A percentile compares a stretch with the other conserved stretches of the same genome.
phyloP scores from a whole-genome alignment of 2,888 invertebrate genomes.

The Prosopocoilus inquinatus region DNA sequence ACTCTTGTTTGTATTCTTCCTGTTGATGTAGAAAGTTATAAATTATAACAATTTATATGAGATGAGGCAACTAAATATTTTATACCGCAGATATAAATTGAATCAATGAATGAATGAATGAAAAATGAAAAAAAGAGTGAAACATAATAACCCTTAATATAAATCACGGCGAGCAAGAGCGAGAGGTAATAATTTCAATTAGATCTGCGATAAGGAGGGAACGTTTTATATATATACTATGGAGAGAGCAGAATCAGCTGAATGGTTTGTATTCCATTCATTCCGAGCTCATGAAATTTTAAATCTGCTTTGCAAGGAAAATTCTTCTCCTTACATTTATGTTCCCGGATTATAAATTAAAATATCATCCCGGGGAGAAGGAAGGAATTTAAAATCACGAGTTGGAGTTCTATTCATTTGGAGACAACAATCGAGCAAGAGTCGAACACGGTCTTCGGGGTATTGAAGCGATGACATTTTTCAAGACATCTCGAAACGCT shows the following conservation, averaged over 20 bases:
- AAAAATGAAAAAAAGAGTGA: no score
- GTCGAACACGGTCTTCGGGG: conserved; percentile 22
- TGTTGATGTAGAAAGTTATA: no score
- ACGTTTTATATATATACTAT: no score
- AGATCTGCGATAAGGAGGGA: no score
- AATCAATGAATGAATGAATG: no score
- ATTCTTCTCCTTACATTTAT: conserved; percentile 20
- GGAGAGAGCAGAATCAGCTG: neutral
- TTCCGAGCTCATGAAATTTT: conserved; percentile 20
- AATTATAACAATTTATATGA: no score
- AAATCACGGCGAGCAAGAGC: no score
- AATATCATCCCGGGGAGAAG: conserved; percentile 16
- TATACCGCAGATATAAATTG: no score
- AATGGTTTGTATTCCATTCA: conserved; percentile 12
- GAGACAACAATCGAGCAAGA: conserved; percentile 22
- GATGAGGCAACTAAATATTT: no score
- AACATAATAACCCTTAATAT: no score
- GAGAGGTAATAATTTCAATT: no score
- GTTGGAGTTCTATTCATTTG: conserved; percentile 13
- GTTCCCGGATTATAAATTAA: conserved; percentile 22
- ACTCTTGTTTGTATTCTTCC: no score
- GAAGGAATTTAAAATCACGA: conserved; percentile 18
- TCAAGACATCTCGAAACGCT: conserved; percentile 29
- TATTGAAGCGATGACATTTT: conserved; percentile 31
- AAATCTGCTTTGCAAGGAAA: conserved; percentile 9